These are phyloP conservation scores for Drosophila prolongata DNA, from an alignment of 2,888 invertebrate genomes.

Conservation along the genomic window DNA sequence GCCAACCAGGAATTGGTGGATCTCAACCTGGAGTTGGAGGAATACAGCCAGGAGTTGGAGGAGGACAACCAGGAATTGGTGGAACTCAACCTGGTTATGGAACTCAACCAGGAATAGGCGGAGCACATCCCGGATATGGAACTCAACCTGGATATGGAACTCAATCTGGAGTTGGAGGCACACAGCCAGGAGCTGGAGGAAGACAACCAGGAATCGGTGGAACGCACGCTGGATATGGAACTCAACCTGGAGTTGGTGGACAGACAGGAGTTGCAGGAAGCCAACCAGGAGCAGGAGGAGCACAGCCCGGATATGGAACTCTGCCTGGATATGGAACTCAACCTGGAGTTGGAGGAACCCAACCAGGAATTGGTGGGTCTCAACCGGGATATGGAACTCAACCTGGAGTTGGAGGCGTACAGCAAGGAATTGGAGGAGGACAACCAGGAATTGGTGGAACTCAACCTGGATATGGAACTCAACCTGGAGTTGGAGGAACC, in stretches of 20 bases:
- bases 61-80: neutral
- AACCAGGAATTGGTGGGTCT: constrained; percentile 15
- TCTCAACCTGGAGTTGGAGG: too few relatives aligned
- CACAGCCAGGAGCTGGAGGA: neutral
- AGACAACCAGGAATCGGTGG: constrained; percentile 24
- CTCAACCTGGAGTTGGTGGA: constrained; percentile 1
- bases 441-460: constrained; percentile 20
- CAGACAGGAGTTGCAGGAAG: constrained; percentile 20
- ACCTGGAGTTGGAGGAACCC: constrained; percentile 12
- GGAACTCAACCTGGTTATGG: constrained; percentile 22
- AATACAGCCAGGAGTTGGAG: too few relatives aligned
- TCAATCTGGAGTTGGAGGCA: constrained; percentile 5
- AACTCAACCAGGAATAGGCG: constrained; percentile 1
- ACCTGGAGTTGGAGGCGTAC: constrained; percentile 11
- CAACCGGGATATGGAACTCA: constrained; percentile 12
- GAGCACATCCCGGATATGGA: constrained; percentile 11
- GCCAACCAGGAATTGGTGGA: neutral
- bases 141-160: neutral
- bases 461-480: neutral
- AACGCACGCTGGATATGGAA: neutral
- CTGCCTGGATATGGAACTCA: constrained; percentile 6
- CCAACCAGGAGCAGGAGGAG: constrained; percentile 19
- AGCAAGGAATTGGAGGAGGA: constrained; percentile 4
- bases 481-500: neutral
- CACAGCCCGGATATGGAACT: neutral